Base-by-base conservation (phyloP, 2,113 vertebrate genomes). In the Hyaena hyaena region DNA sequence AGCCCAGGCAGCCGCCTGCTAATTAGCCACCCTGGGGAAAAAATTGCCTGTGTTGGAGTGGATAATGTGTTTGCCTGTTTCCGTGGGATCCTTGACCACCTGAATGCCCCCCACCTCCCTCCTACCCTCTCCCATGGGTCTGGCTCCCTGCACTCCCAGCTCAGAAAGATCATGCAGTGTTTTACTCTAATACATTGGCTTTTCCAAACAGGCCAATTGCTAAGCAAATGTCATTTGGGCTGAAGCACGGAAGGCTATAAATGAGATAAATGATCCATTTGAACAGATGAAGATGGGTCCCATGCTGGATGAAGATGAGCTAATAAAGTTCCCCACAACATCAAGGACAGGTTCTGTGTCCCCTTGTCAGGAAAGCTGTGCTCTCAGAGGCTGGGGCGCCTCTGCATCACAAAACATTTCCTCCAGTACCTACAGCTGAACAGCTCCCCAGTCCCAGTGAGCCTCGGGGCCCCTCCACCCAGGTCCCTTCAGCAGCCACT, bases 21-120 rank as follows among this genome's bases (percentile, higher is more conserved):
- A 97, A 97, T 97, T 97, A 98, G 53, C 82, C 73, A 76, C 85
- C 93, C 98, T 88, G 93, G 90, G 73, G 90, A 39, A 28, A 65
- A 93, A 91, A 96, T 96, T 95, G 97, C 95, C 93, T 71, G 39
- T 73, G 73, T 81, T 97, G 95, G 95, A 98, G 97, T 97, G 96
- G 96, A 97, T 97, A 97, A 96, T 97, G 97, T 98, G 96, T 97
- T 95, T 93, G 97, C 92, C 93, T 98, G 84, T 96, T 97, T 97
- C 96, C 1, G 58, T 69, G 95, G 87, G 95, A 95, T 97, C 77
- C 98, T 97, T 97, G 96, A 96, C 96, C 43, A 90, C 76, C 90
- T 80, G 53, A 90, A 92, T 66, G 68, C 14, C 61, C 82, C 85
- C 90, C 73, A 85, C 71, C 95, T 95, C 79, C 69, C 92, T 87